These are phyloP conservation scores for Artemia sinica DNA, from an alignment of 2,888 invertebrate genomes.

Conservation along the genomic window DNA sequence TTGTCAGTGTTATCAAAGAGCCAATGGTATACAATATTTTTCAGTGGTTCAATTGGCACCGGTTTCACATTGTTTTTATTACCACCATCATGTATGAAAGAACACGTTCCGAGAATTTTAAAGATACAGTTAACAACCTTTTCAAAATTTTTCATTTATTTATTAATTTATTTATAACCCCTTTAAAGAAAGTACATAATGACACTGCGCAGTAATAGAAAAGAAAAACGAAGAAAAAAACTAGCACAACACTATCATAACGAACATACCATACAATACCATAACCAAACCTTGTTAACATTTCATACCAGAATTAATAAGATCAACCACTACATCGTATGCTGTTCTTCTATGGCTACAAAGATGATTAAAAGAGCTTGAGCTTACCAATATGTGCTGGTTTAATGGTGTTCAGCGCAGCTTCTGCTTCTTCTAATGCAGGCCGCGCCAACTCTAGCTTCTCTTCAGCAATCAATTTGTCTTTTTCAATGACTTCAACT, in stretches of 20 bases:
- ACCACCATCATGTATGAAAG: no score
- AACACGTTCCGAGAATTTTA: no score
- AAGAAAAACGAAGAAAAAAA: background rate
- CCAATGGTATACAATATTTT: no score
- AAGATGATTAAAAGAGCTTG: background rate
- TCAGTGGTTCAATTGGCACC: no score
- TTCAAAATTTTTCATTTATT: no score
- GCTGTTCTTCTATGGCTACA: background rate
- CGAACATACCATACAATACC: background rate
- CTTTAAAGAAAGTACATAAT: no score
- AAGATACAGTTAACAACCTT: no score
- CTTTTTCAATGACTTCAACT: constrained; percentile 66
- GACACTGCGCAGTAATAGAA: background rate
- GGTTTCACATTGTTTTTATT: no score
- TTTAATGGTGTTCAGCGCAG: constrained; percentile 85
- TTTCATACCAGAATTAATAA: background rate
- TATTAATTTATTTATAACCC: no score
- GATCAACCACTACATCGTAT: background rate
- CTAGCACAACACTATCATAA: background rate
- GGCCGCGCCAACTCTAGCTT: constrained; percentile 90
- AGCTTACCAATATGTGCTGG: constrained; percentile 65
- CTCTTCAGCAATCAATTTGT: constrained; percentile 74
- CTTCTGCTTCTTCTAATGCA: constrained; percentile 83
- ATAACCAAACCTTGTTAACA: background rate
- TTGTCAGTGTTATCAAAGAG: no score